phyloP scores from a whole-genome alignment of 1,140 invertebrate genomes.

The Coenobita brevimanus region DNA sequence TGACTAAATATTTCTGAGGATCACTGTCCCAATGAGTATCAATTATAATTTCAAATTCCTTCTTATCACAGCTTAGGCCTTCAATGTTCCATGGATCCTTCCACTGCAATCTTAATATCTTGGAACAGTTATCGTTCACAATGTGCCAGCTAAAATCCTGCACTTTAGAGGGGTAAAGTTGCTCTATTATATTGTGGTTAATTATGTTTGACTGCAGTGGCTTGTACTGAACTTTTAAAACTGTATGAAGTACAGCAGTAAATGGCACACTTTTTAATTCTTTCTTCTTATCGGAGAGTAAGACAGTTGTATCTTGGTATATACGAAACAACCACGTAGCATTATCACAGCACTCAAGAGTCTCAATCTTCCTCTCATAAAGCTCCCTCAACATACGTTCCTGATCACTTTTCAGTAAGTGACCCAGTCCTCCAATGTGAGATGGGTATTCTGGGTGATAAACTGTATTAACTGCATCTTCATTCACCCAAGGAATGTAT shows the following conservation, averaged over 20 bases:
- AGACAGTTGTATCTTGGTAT: constrained; percentile 32
- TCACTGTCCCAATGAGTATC: neutral
- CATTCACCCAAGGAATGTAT: constrained; percentile 32
- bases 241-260: neutral
- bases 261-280: neutral
- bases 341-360: constrained; percentile 31
- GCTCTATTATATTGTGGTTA: neutral
- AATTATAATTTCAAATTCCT: constrained; percentile 17
- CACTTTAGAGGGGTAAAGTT: constrained; percentile 16
- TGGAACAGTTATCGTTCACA: neutral
- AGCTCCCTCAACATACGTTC: constrained; percentile 3
- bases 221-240: neutral
- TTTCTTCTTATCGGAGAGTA: neutral
- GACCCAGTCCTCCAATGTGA: constrained; percentile 14
- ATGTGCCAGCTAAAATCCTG: neutral
- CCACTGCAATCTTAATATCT: neutral
- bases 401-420: neutral
- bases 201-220: neutral
- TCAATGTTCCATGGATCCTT: constrained; percentile 18
- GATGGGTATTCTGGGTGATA: constrained; percentile 25
- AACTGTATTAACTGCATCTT: constrained; percentile 13
- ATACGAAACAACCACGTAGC: constrained; percentile 29
- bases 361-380: neutral
- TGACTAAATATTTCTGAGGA: neutral
- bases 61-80: constrained; percentile 2